phyloP scores from a whole-genome alignment of 2,797 vertebrate genomes.

The Podarcis siculus region DNA sequence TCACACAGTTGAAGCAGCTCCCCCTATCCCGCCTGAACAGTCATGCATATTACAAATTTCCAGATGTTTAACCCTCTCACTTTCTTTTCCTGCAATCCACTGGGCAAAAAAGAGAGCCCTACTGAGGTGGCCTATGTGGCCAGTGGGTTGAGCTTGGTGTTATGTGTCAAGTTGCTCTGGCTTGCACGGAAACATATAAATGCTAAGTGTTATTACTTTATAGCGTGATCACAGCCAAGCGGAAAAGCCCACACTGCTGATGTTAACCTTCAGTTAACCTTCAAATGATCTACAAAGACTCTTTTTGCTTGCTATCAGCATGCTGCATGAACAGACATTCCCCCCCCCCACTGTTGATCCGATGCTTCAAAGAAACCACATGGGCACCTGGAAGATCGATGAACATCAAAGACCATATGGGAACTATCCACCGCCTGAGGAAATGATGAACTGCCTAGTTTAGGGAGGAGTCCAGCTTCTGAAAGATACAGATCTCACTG shows the following conservation, averaged over 20 bases:
- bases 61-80: no score
- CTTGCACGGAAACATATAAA: neutral
- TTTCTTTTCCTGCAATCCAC: neutral
- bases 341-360: neutral
- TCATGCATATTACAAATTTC: no score
- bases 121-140: neutral
- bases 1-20: no score
- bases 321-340: neutral
- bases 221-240: neutral
- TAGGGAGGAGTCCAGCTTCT: constrained; percentile 20
- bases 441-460: constrained; percentile 31
- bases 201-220: neutral
- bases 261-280: constrained; percentile 27
- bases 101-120: neutral
- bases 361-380: constrained; percentile 16
- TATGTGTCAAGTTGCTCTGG: no score
- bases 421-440: constrained; percentile 30
- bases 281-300: constrained; percentile 22
- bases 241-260: neutral
- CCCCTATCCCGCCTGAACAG: no score
- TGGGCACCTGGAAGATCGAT: constrained; percentile 40
- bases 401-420: constrained; percentile 29
- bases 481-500: neutral
- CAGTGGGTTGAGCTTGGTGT: neutral
- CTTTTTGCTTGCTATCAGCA: constrained; percentile 3